Percentiles rank a stretch among this genome's conserved stretches.
Conservation (phyloP, 2,113 vertebrate species). For the Corynorhinus townsendii region DNA sequence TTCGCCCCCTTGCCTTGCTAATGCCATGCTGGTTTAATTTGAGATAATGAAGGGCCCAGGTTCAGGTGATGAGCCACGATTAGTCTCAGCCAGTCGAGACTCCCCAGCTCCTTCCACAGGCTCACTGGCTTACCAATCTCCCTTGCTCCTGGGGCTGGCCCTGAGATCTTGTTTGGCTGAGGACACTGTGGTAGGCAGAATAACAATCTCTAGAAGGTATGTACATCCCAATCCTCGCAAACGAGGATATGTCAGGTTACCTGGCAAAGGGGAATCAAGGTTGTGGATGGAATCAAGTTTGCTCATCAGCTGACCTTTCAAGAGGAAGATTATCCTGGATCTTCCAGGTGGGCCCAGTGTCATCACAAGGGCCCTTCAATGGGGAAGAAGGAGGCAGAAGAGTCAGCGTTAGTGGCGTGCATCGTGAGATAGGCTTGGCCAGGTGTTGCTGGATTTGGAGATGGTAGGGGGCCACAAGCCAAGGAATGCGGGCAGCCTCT, state of each 20-base stretch:
- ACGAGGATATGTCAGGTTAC: neutral
- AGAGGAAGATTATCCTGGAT: neutral
- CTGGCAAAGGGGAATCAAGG: neutral
- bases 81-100: neutral
- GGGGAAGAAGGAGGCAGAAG: neutral
- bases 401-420: neutral
- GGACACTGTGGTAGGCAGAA: neutral
- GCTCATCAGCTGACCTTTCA: neutral
- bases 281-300: neutral
- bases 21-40: neutral
- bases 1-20: neutral
- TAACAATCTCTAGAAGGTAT: neutral
- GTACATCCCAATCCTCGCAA: neutral
- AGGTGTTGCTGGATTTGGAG: neutral
- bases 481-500: neutral
- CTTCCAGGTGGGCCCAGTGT: neutral
- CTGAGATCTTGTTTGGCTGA: neutral
- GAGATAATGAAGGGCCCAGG: neutral
- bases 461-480: neutral
- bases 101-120: neutral
- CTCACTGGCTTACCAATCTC: neutral
- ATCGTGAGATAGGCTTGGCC: neutral
- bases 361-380: neutral
- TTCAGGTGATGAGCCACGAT: neutral
- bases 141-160: neutral